Base-by-base conservation (phyloP, 2,888 invertebrate genomes). In the Parelbella ahira region DNA sequence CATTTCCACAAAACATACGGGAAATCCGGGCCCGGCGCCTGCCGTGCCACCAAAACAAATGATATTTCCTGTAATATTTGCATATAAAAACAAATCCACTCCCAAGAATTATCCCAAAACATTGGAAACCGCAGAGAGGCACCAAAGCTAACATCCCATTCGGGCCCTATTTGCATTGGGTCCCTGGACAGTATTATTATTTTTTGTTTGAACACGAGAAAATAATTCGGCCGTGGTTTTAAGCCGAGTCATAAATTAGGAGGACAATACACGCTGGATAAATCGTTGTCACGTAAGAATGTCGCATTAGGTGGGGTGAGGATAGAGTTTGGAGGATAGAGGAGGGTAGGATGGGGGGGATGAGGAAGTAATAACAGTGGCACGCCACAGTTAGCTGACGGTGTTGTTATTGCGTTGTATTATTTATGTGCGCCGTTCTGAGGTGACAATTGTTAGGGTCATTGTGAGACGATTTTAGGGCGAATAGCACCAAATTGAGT, bases 211-310 rank as follows among this genome's bases (percentile, higher is more conserved):
- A 67, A 64, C 41, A 68, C 65, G 65, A 65, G 65, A 63, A 64
- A 69, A 72, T 74, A 74, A 77, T 77, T 72, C 55, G 63, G 59
- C 58, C 54, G 56, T 53, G 66, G 68, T 76, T 81, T 80, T 71
- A 74, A 82, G 63, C 68, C 64, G 55, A 53, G 68, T 67, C 50
- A 81, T 83, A 84, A 83, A 83, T 83, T 81, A 79, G 73, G 63
- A 50, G 68, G 67, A 84, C 84, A 84, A 84, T 84, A 83, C 81
- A 83, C 64, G 73, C 57, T 56, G 81, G 81, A 86, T 86, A 84
- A 83, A 86, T 84, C 80, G 84, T 74, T 82, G 83, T 83, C 83
- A 84, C 84, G 79, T 82, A 82, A 84, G 83, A 86, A 84, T 84
- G 80, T 76, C 78, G 76, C 73, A 77, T 79, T 79, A 79, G 75